These are phyloP conservation scores for Timema cristinae DNA, from an alignment of 2,888 invertebrate genomes.

Conservation along the genomic window DNA sequence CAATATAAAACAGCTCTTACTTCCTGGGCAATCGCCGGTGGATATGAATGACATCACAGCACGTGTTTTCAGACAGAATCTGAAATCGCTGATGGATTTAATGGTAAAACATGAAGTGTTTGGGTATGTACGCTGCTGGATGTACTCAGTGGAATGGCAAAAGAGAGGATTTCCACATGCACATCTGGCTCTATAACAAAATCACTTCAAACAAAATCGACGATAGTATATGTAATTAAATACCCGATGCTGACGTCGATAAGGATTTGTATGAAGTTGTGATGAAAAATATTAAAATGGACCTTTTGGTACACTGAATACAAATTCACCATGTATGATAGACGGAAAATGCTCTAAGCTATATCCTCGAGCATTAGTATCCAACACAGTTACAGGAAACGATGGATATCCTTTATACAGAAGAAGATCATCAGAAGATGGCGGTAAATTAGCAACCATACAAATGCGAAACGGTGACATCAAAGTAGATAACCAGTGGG, in stretches of 20 bases:
- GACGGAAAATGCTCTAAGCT: slow-evolving; percentile 18
- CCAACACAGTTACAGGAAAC: slow-evolving; percentile 19
- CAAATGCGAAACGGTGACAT: slow-evolving; percentile 15
- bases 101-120: slow-evolving; percentile 21
- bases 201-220: slow-evolving; percentile 33
- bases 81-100: slow-evolving; percentile 17
- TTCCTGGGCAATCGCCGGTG: no score
- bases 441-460: slow-evolving; percentile 14
- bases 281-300: slow-evolving; percentile 35
- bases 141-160: slow-evolving; percentile 33
- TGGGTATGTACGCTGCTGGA: slow-evolving; percentile 23
- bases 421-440: slow-evolving; percentile 23
- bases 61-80: neutral
- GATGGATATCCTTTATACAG: slow-evolving; percentile 19
- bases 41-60: no score
- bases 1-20: no score
- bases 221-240: slow-evolving; percentile 34
- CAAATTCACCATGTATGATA: slow-evolving; percentile 24
- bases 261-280: slow-evolving; percentile 33
- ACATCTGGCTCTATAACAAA: slow-evolving; percentile 27
- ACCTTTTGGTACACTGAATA: slow-evolving; percentile 33
- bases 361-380: slow-evolving; percentile 20
- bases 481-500: slow-evolving; percentile 39
- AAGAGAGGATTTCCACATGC: slow-evolving; percentile 38
- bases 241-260: slow-evolving; percentile 33